phyloP scores from a whole-genome alignment of 2,113 vertebrate species.

The Myrmecobius fasciatus region DNA sequence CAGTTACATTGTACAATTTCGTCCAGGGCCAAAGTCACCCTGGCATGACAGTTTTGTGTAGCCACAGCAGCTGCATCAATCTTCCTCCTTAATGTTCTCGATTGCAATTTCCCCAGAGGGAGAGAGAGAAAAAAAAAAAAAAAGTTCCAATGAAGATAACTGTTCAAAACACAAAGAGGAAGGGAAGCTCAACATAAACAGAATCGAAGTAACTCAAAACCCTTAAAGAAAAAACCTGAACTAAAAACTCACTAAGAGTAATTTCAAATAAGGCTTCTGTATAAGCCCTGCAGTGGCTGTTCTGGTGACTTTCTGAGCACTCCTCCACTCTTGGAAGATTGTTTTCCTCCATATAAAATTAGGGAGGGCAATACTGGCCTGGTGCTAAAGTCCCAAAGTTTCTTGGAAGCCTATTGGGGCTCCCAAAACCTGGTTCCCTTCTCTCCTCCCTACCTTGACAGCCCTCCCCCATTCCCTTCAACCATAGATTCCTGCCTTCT shows the following conservation, averaged over 20 bases:
- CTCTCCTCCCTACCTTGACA: neutral
- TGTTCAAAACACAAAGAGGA: neutral
- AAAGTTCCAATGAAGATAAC: too few species aligned
- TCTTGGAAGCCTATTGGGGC: neutral
- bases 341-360: neutral
- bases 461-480: neutral
- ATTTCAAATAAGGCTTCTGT: conserved; percentile 18
- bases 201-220: neutral
- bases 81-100: neutral
- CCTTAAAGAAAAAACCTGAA: neutral
- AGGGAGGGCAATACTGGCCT: neutral
- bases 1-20: neutral
- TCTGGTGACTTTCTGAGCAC: neutral
- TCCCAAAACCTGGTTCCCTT: neutral
- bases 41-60: neutral
- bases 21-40: neutral
- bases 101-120: neutral
- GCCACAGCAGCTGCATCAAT: neutral
- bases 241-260: neutral
- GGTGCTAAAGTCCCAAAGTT: neutral
- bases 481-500: neutral
- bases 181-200: neutral
- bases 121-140: neutral
- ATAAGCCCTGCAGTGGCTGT: neutral
- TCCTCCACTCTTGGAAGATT: neutral